Evolutionary conservation across 1,140 invertebrate species (phyloP), one percentile per base, ranked within the genome.

Genomic region (Drosophila tristis): DNA sequence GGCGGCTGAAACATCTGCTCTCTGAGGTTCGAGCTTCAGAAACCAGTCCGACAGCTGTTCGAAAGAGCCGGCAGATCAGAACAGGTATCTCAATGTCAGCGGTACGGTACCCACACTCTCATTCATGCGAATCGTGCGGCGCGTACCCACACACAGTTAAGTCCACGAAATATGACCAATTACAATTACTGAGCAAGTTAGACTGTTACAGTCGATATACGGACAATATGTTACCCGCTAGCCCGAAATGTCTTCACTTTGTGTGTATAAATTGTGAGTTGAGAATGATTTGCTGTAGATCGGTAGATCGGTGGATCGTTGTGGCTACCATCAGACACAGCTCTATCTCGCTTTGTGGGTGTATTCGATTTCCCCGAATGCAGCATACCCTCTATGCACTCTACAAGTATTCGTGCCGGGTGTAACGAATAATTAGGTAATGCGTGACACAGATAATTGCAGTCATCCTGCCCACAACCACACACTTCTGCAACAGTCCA

Each of bases 11-110:
- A 59, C 82, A 85, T 81, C 73, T 85, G 81, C 81, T 74, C 11
- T 74, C 9, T 39, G 11, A 20, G 42, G 42, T 35, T 20, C 51
- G 44, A 43, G 43, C 11, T 43, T 26, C 39, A n/a, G 31, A 85
- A 87, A 86, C 81, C 78, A 75, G 81, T 86, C 87, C 63, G 62
- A 71, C 81, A 87, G 82, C 81, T 86, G 81, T 80, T 73, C 55
- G 20, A 72, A 48, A 56, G 8, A 50, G 31, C 13, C 15, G 60
- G 44, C 11, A 5, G 35, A 39, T 11, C 11, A 43, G 55, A 80
- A 79, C 63, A 85, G 72, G 71, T 85, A 43, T 78, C 67, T 56
- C 78, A 77, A 55, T 74, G 64, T 65, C 64, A 67, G 62, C 54
- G 56, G 63, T 78, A 66, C 82, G 35, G 11, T 39, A 39, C 35